Base-by-base conservation (phyloP, 1,140 invertebrate species). In the Dendroctonus valens region DNA sequence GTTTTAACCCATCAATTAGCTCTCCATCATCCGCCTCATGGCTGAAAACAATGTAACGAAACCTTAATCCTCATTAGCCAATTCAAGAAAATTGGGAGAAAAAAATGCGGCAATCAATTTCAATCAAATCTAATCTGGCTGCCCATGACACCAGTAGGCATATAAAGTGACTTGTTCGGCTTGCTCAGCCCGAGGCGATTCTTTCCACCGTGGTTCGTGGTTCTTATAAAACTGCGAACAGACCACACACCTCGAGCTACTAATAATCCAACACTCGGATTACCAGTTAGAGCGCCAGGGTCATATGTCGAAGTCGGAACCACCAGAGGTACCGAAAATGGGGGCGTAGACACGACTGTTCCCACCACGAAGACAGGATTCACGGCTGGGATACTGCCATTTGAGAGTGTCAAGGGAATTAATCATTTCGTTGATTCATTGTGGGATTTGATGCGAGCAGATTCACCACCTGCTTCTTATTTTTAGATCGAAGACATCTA, bases 341-440 rank as follows among this genome's bases (percentile, higher is more conserved):
- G 57, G 15, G 54, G 54, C 54, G 54, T 58, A 44, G 41, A 58
- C 54, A 42, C 41, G 54, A 26, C 39, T 37, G 54, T 58, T 58
- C 54, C 54, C 54, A 58, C 15, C 54, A 58, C n/a, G 41, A 41
- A 44, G 41, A 58, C 54, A 41, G 54, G 54, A 58, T 44, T 44
- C 15, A 58, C 54, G 54, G 41, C 54, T 44, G 40, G 54, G 39
- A 58, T 59, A 38, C 0, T 59, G 38, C n/a, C 40, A 38, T 38
- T 49, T 49, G 41, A 59, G 42, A 46, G 44, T 59, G 57, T 15
- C 42, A 46, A 37, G 40, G 40, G 49, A 48, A 59, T 59, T 59
- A 59, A 59, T 59, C 15, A 49, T 9, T 59, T 15, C 49, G 46
- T 59, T 59, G 57, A 59, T 59, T 48, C 14, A 59, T 59, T n/a